These are phyloP conservation scores for Seriola dumerili DNA, from an alignment of 2,113 vertebrate species.

Conservation along the genomic window DNA sequence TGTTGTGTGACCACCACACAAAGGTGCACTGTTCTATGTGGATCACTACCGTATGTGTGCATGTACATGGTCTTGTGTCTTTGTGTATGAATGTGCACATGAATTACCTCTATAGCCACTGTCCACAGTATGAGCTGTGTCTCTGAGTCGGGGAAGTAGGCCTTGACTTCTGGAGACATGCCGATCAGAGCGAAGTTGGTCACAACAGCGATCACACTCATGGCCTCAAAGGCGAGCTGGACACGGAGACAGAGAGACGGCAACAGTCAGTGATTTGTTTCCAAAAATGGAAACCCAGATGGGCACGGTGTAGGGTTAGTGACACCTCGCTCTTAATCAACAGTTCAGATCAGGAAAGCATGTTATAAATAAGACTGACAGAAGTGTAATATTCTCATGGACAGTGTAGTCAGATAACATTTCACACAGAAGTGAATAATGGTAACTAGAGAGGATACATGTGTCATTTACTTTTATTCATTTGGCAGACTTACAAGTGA, in stretches of 20 bases:
- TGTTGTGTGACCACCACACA: neutral
- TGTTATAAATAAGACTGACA: conserved; percentile 13
- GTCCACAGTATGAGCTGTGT: conserved; percentile 91
- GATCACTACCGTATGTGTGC: neutral
- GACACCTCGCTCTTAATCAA: neutral
- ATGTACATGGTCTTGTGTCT: neutral
- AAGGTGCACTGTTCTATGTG: neutral
- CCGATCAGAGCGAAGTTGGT: conserved; percentile 97
- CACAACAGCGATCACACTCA: conserved; percentile 95
- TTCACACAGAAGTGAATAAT: neutral
- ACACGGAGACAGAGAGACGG: conserved; percentile 21
- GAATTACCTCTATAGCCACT: conserved; percentile 90
- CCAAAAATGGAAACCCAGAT: neutral
- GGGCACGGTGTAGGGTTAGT: neutral
- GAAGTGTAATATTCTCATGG: neutral
- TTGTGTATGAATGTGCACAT: neutral
- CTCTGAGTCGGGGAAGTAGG: conserved; percentile 89
- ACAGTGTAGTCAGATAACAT: neutral
- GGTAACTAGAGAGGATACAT: neutral
- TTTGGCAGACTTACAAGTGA: too few species aligned
- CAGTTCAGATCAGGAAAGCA: neutral
- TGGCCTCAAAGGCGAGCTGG: conserved; percentile 97
- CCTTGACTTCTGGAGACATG: conserved; percentile 94
- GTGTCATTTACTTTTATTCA: too few species aligned
- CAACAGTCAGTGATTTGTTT: neutral